phyloP scores from a whole-genome alignment of 1,140 invertebrate genomes.

The Akabosia matsudoensis region DNA sequence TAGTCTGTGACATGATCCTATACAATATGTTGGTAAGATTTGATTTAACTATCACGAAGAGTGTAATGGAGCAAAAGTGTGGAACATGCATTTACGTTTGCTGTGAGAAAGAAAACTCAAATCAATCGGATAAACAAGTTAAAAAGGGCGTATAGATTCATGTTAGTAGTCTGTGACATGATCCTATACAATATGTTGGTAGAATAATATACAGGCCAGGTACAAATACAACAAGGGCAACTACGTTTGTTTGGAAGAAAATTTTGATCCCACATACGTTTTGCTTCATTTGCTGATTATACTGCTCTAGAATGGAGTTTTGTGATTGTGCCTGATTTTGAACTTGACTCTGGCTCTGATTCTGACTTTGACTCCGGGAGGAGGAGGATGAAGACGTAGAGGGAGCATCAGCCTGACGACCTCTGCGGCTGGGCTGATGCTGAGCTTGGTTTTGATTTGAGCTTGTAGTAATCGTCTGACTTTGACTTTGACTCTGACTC shows the following conservation, averaged over 20 bases:
- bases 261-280: constrained; percentile 35
- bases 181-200: constrained; percentile 11
- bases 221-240: constrained; percentile 20
- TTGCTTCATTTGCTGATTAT: constrained; percentile 37
- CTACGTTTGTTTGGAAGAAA: not conserved
- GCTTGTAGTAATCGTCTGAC: constrained; percentile 14
- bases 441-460: constrained; percentile 14
- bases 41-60: too few species aligned
- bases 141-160: constrained; percentile 13
- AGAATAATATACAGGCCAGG: not conserved
- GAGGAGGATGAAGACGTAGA: not conserved
- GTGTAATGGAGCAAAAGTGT: not conserved
- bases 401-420: constrained; percentile 36
- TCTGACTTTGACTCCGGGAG: constrained; percentile 32
- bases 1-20: constrained; percentile 1
- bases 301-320: constrained; percentile 35
- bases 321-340: constrained; percentile 33
- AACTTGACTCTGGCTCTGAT: constrained; percentile 32
- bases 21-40: constrained; percentile 5
- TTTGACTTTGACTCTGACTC: constrained; percentile 38
- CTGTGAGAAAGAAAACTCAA: constrained; percentile 10
- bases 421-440: constrained; percentile 27
- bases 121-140: not conserved
- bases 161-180: not conserved
- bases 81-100: not conserved